phyloP scores from a whole-genome alignment of 2,113 vertebrate genomes.

The Cygnus buccinator region DNA sequence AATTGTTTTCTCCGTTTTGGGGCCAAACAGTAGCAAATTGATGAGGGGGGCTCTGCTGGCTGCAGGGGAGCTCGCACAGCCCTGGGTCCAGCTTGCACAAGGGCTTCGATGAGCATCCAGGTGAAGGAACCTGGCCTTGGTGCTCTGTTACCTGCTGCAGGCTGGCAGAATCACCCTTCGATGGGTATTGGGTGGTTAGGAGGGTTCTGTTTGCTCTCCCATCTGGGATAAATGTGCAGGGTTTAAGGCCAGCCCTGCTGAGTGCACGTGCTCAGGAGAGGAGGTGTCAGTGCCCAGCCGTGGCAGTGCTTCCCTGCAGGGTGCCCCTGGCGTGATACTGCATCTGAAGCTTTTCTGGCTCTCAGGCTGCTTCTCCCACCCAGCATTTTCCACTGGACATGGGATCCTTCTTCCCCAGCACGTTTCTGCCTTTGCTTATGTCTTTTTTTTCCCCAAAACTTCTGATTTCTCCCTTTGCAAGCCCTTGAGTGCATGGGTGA shows the following conservation, averaged over 20 bases:
- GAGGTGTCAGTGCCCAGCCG: accelerated
- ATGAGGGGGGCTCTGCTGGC: background rate
- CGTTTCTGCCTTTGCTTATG: background rate
- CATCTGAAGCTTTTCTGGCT: background rate
- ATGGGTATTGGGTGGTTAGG: background rate
- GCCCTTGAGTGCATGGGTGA: accelerated
- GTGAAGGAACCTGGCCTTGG: accelerated
- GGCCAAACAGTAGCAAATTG: background rate
- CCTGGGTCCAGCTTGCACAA: background rate
- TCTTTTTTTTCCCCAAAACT: background rate
- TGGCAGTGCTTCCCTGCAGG: background rate
- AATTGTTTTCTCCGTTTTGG: background rate
- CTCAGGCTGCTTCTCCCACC: background rate
- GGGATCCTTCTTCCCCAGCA: background rate
- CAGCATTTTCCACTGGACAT: background rate
- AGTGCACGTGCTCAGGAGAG: background rate
- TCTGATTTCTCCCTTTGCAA: background rate
- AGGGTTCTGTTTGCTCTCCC: background rate
- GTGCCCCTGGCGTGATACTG: background rate
- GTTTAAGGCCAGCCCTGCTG: background rate
- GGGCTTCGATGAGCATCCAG: background rate
- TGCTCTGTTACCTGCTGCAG: background rate
- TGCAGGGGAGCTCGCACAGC: background rate
- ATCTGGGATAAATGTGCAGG: background rate
- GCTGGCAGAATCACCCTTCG: background rate